Base-by-base conservation (phyloP, 37 sponge, comb jelly and placozoan genomes). In the Agelas oroides region DNA sequence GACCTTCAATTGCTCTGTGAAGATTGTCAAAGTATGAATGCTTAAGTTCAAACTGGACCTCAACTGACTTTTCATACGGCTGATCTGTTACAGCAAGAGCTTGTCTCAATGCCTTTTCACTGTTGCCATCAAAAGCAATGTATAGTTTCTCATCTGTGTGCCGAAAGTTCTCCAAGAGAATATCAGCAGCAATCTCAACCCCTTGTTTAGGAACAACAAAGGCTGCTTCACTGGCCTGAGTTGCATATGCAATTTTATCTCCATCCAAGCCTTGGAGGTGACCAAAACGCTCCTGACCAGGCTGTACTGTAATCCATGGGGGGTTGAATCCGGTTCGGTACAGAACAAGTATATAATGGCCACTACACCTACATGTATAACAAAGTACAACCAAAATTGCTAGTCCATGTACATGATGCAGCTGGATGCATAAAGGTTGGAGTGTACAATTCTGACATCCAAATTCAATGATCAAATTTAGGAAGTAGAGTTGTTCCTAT, bases 11-110 rank as follows among this genome's bases (percentile, higher is more conserved):
- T 3, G 86, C 79, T 59, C 63, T 34, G 18, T 83, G 83, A 30
- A 93, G 78, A 57, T 56, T 64, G n/a, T 86, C 59, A 73, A 93
- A 93, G 65, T 79, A 93, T 11, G 38, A 59, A 73, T 86, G 82
- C 61, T 93, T 93, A 12, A 93, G 65, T 39, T 71, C 60, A 85
- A 86, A 93, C 41, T 75, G 39, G 0, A 78, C 86, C 34, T 36
- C 63, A 5, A 89, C 59, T 36, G 69, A 27, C 21, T 28, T 60
- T 67, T n/a, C n/a, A n/a, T n/a, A n/a, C n/a, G n/a, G n/a, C n/a
- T n/a, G n/a, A n/a, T n/a, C n/a, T n/a, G n/a, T n/a, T 63, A 1
- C 27, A 20, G 64, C 3, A 27, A 71, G 23, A 34, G 6, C n/a
- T 34, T 25, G n/a, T 27, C 53, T 23, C 2, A 40, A 24, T 32